These are phyloP conservation scores for Prenolepis imparis DNA, from an alignment of 2,888 invertebrate species.

Conservation along the genomic window DNA sequence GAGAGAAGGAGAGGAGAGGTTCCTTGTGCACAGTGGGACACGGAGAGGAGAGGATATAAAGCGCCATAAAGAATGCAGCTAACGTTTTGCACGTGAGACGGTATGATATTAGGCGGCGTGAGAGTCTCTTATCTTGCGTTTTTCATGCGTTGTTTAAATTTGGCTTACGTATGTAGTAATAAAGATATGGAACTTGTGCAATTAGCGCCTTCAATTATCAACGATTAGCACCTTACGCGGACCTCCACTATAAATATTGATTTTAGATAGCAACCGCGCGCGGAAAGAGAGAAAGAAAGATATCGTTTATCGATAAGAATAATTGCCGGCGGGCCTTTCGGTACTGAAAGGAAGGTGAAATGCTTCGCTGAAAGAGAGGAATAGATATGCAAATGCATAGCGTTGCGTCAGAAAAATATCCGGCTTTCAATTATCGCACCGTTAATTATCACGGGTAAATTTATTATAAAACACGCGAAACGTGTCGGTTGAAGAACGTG, in stretches of 20 bases:
- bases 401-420: background rate
- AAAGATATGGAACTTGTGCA: constrained; percentile 32
- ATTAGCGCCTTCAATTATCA: constrained; percentile 32
- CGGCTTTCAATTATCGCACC: constrained; percentile 7
- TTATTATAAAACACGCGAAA: background rate
- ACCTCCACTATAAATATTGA: constrained; percentile 18
- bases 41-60: background rate
- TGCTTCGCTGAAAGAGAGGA: background rate
- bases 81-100: constrained; percentile 26
- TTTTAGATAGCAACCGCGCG: constrained; percentile 16
- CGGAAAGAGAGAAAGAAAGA: constrained; percentile 14
- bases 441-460: background rate
- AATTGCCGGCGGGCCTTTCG: constrained; percentile 13
- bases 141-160: constrained; percentile 20
- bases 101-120: background rate
- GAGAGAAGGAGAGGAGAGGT: background rate
- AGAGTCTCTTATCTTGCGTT: constrained; percentile 19
- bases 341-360: constrained; percentile 7
- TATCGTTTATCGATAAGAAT: constrained; percentile 37
- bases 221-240: constrained; percentile 29
- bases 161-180: background rate
- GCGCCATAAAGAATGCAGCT: constrained; percentile 24
- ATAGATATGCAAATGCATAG: constrained; percentile 15
- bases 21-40: background rate
- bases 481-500: background rate